Base-by-base conservation (phyloP, 2,888 invertebrate species). In the Lasioglossum oenotherae region DNA sequence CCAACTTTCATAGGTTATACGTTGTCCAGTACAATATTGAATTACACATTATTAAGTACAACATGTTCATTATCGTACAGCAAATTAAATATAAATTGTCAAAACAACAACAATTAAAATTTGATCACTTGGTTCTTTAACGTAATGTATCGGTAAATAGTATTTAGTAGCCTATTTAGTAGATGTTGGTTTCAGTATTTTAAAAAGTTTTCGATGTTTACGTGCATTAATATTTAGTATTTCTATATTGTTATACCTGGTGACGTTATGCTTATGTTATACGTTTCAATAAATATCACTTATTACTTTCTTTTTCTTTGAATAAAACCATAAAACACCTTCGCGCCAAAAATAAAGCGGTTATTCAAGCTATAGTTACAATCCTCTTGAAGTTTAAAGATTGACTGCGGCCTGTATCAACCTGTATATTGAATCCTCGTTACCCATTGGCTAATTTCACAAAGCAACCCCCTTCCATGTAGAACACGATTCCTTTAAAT, bases 311-410 rank as follows among this genome's bases (percentile, higher is more conserved):
- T 23, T 69, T 72, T 76, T 46, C 76, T 35, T 67, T 31, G 76
- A 87, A 71, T 73, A 72, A 49, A 46, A 72, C 49, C 72, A 72
- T 44, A 74, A 89, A 87, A 69, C n/a, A 49, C 77, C 89, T 91
- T 91, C 87, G 90, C 91, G 91, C 91, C 91, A 91, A 91, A 91
- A 89, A 72, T 80, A 82, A 78, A 84, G 81, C 86, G 76, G 84
- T 87, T 81, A 81, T 79, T 84, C 23, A 79, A 76, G 83, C 71
- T 64, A 74, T 74, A 60, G 41, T 71, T 73, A 76, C n/a, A 86
- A 79, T 41, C 73, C 41, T 73, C 80, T 46, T 44, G 31, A 73
- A 44, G 67, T 76, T 74, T 46, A 73, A 64, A 73, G 78, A 82
- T 69, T 71, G 67, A 78, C 69, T 77, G 78, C 10, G 69, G 4